Percentiles rank a stretch among this genome's conserved stretches.
Evolutionary conservation across 1,140 invertebrate genomes (phyloP).

Genomic region (Teleogryllus occipitalis): DNA sequence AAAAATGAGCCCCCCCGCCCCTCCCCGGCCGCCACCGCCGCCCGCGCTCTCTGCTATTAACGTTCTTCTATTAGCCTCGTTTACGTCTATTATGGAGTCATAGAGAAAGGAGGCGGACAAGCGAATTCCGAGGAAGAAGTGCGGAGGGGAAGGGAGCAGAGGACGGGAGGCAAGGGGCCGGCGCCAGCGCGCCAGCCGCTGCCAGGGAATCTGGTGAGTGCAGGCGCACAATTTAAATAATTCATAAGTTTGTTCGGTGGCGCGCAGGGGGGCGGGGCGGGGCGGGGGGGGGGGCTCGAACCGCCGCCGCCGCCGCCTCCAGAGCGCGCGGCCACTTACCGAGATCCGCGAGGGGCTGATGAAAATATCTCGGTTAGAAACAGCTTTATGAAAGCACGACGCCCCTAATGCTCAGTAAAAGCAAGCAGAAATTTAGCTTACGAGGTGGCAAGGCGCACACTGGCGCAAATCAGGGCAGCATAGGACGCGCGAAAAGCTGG

Average conservation of each 20-base stretch:
- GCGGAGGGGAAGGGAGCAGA: not conserved
- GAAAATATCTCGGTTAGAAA: constrained; percentile 5
- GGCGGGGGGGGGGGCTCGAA: not conserved
- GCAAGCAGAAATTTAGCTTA: not conserved
- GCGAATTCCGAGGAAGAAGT: not conserved
- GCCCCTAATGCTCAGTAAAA: not conserved
- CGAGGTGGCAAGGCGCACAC: too few relatives aligned
- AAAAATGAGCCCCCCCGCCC: not conserved
- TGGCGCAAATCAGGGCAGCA: not conserved
- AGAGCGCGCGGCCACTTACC: not conserved
- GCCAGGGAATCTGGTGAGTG: not conserved
- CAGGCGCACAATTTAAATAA: not conserved
- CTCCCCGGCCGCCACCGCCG: too few relatives aligned
- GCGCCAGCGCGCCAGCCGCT: not conserved
- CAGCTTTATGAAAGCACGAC: not conserved
- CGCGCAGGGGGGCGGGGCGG: too few relatives aligned
- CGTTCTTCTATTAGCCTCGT: constrained; percentile 3
- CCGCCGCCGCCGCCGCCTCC: too few relatives aligned
- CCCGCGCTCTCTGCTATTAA: not conserved
- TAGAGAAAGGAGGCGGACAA: not conserved
- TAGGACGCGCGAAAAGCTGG: too few relatives aligned
- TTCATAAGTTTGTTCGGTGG: not conserved
- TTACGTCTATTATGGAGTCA: not conserved
- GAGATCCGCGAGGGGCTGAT: not conserved
- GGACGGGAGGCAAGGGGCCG: not conserved